Conservation (phyloP, 1,140 invertebrate species). For the Neodiprion lecontei region DNA sequence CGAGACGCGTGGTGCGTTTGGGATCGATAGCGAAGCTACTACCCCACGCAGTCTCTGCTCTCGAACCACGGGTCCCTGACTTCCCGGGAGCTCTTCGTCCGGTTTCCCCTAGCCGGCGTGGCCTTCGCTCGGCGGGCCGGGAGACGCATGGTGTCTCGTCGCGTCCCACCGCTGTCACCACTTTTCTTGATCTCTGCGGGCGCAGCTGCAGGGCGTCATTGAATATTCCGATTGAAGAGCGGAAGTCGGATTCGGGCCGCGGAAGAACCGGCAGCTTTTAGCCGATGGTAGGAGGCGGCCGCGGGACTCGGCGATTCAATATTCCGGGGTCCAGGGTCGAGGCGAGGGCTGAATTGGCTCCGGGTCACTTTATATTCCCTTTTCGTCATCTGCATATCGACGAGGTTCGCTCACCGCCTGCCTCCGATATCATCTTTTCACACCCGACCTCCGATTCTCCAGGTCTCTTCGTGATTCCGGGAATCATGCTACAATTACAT, state of each 20-base stretch:
- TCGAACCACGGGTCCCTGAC: constrained; percentile 1
- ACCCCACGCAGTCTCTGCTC: constrained; percentile 6
- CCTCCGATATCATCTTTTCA: constrained; percentile 28
- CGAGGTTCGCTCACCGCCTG: constrained; percentile 25
- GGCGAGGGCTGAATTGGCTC: constrained; percentile 9
- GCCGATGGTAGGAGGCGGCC: constrained; percentile 12
- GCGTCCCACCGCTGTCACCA: constrained; percentile 3
- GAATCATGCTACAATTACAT: neutral
- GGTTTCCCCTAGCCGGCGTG: neutral
- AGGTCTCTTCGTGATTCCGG: neutral
- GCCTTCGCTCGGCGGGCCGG: neutral
- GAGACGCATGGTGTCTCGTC: neutral
- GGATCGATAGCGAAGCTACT: constrained; percentile 6
- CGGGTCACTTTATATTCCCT: constrained; percentile 24
- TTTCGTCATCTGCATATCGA: constrained; percentile 38
- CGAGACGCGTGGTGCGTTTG: constrained; percentile 6
- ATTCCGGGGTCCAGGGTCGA: constrained; percentile 22
- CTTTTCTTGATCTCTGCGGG: constrained; percentile 19
- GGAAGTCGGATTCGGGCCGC: constrained; percentile 12
- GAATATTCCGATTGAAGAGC: constrained; percentile 32
- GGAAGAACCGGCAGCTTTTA: constrained; percentile 30
- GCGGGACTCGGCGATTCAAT: constrained; percentile 33
- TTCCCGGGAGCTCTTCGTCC: neutral
- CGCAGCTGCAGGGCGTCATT: constrained; percentile 25
- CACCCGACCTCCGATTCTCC: neutral